Evolutionary conservation across 1,140 invertebrate species (phyloP).

Genomic region (Mesaphorura yosii): DNA sequence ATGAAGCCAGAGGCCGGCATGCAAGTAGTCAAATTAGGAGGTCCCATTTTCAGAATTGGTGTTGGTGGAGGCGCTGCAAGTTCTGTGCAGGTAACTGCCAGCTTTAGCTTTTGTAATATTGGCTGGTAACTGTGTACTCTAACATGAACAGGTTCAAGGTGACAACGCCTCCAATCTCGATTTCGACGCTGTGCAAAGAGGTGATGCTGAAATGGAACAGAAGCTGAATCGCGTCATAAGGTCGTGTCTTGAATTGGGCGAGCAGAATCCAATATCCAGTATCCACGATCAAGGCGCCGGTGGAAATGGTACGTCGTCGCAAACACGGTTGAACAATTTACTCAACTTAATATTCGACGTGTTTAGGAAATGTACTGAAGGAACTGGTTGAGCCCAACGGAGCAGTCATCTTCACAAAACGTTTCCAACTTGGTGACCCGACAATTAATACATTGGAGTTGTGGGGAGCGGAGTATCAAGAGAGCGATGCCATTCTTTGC

Average conservation of each 20-base stretch:
- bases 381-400: slow-evolving; percentile 89
- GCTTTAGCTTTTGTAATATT: neutral
- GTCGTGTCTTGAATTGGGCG: slow-evolving; percentile 71
- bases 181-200: slow-evolving; percentile 91
- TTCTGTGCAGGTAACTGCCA: slow-evolving; percentile 62
- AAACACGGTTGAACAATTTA: neutral
- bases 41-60: slow-evolving; percentile 91
- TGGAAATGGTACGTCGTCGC: slow-evolving; percentile 62
- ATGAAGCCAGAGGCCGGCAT: slow-evolving; percentile 59
- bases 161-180: slow-evolving; percentile 77
- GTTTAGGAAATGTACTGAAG: slow-evolving; percentile 82
- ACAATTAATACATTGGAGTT: slow-evolving; percentile 85
- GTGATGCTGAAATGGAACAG: slow-evolving; percentile 98
- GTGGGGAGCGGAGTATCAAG: slow-evolving; percentile 98
- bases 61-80: slow-evolving; percentile 93
- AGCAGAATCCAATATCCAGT: slow-evolving; percentile 78
- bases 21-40: slow-evolving; percentile 86
- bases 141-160: slow-evolving; percentile 56
- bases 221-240: slow-evolving; percentile 88
- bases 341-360: neutral
- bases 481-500: slow-evolving; percentile 82
- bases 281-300: slow-evolving; percentile 95
- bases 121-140: no score
- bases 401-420: slow-evolving; percentile 74
- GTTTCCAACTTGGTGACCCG: slow-evolving; percentile 85